Base-by-base conservation (phyloP, 2,113 vertebrate species). In the Protomyctophum bolini region DNA sequence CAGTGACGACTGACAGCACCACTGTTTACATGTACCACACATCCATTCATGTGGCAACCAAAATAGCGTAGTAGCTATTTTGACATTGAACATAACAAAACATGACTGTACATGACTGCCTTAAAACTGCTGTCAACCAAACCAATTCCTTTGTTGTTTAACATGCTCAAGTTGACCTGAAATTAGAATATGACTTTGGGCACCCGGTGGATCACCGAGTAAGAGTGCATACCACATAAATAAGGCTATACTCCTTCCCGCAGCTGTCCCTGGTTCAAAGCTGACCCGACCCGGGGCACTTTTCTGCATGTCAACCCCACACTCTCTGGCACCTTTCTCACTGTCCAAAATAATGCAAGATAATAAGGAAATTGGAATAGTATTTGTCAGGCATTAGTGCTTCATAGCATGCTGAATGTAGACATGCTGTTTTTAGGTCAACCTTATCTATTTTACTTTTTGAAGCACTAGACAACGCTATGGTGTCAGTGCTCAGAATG, bases 1-100 rank as follows among this genome's bases (percentile, higher is more conserved):
- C 91, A 93, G 88, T 6, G 94, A 94, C 5, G 77, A 77, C 10
- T 88, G 73, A 86, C 54, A 14, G 12, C 58, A 15, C 6, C 28
- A 14, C 6, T 33, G 61, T 46, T 45, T 11, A 54, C 6, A 10
- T 33, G 45, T 49, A 1, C 59, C 11, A 45, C 11, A 7, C 12
- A 5, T 72, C 33, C 28, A 6, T 69, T 2, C 1, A 8, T 57
- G 58, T 52, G 46, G 0, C 46, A 62, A 50, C 46, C 8, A 9
- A 56, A 21, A 68, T 8, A 8, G 56, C 64, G 45, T 8, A 45
- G 47, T 10, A 45, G 15, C 14, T 55, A 4, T 65, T 15, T 59
- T 48, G 33, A 58, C 54, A 73, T 21, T 70, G 60, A 50, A 49
- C 7, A 83, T 4, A 63, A 41, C 62, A 73, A 83, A 82, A 47